phyloP scores from a whole-genome alignment of 2,888 invertebrate species.

The Drosophila anomalipes region DNA sequence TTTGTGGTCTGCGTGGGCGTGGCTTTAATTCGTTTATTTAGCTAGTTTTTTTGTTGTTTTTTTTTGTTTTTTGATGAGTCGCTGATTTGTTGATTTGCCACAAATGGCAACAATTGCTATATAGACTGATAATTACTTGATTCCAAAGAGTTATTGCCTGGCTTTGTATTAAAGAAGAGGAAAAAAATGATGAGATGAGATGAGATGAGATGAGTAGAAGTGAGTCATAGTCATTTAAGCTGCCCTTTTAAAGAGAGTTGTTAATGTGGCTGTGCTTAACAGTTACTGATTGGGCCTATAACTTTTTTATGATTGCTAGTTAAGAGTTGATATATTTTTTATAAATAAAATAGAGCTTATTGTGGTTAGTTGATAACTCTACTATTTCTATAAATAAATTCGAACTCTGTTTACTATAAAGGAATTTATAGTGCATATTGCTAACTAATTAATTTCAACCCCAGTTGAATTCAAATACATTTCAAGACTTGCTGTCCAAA shows the following conservation, averaged over 20 bases:
- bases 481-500: background rate
- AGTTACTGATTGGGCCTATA: background rate
- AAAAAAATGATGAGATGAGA: background rate
- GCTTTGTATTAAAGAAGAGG: background rate
- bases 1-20: conserved; percentile 19
- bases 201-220: background rate
- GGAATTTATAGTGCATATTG: background rate
- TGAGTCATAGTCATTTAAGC: background rate
- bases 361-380: background rate
- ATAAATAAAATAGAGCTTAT: background rate
- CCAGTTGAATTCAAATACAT: background rate
- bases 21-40: conserved; percentile 10
- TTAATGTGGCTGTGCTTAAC: background rate
- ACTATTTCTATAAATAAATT: background rate
- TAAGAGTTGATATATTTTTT: background rate
- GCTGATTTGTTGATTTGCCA: conserved; percentile 21
- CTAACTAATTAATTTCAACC: background rate
- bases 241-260: background rate
- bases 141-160: conserved; percentile 1
- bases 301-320: background rate
- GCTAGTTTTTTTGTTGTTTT: background rate
- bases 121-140: conserved; percentile 10
- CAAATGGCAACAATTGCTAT: conserved; percentile 15
- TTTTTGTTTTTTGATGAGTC: conserved; percentile 15
- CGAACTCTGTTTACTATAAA: background rate